phyloP scores from a whole-genome alignment of 2,113 vertebrate species.

The Orthochromis malagaraziensis region DNA sequence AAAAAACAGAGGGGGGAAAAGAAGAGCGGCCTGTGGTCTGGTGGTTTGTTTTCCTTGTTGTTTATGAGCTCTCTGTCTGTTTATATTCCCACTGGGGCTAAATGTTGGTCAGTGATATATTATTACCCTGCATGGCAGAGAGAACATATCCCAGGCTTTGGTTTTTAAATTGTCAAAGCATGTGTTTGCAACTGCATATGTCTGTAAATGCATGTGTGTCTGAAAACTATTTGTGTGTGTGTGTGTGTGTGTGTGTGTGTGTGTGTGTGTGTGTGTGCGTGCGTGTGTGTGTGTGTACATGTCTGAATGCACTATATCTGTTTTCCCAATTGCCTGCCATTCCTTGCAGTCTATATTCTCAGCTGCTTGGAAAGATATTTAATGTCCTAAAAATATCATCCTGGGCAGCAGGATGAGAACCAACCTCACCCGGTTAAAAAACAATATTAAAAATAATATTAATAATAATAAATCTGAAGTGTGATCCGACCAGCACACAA shows the following conservation, averaged over 20 bases:
- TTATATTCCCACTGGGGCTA: constrained; percentile 43
- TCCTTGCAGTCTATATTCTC: background rate
- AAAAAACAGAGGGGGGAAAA: background rate
- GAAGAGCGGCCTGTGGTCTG: constrained; percentile 9
- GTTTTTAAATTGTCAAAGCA: constrained; percentile 71
- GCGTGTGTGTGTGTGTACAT: background rate
- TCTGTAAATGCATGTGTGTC: constrained; percentile 6
- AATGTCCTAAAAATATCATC: background rate
- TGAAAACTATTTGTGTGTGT: background rate
- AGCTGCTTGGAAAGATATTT: background rate
- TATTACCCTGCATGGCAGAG: constrained; percentile 93
- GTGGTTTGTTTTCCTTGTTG: constrained; percentile 10
- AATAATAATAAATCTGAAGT: background rate
- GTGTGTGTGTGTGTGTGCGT: background rate
- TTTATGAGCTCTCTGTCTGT: constrained; percentile 8
- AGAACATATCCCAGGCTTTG: constrained; percentile 86
- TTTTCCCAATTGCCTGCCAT: background rate
- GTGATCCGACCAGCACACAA: constrained; percentile 15
- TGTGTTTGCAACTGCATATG: constrained; percentile 22
- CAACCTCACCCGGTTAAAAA: background rate
- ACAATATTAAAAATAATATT: background rate
- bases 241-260: background rate
- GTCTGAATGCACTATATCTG: background rate
- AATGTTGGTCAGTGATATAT: constrained; percentile 68
- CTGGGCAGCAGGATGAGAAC: constrained; percentile 22